These are phyloP conservation scores for Bambusicola thoracicus DNA, from an alignment of 2,113 vertebrate species.

Conservation along the genomic window DNA sequence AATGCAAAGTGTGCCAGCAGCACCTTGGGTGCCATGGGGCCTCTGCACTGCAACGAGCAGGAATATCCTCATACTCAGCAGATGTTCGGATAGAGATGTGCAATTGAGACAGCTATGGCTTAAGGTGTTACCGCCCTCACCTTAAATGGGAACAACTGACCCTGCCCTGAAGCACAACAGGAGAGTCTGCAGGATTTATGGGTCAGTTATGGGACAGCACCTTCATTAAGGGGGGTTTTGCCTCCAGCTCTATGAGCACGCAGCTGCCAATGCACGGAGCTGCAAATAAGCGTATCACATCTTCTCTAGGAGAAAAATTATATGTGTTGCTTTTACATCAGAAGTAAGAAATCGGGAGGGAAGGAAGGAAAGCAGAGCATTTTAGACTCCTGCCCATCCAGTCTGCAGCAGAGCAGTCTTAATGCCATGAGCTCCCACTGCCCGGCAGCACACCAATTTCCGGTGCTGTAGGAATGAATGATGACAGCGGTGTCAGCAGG, in stretches of 20 bases:
- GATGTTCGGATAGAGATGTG: neutral
- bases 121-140: neutral
- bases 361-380: rapidly evolving
- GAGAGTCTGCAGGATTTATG: neutral
- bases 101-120: neutral
- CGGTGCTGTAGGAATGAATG: neutral
- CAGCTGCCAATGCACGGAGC: neutral
- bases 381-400: neutral
- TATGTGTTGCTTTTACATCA: rapidly evolving
- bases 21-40: neutral
- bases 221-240: neutral
- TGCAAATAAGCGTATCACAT: rapidly evolving
- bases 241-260: neutral
- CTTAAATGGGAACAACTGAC: neutral
- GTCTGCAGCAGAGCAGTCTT: neutral
- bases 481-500: neutral
- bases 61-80: neutral
- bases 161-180: neutral
- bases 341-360: neutral
- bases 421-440: neutral
- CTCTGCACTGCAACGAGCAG: neutral
- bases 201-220: neutral
- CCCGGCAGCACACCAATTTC: rapidly evolving
- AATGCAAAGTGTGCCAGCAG: neutral
- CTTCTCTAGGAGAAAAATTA: neutral